Percentiles rank a stretch among this genome's conserved stretches.
These are phyloP conservation scores for Elaphurus davidianus DNA, from an alignment of 2,113 vertebrate genomes.

Conservation along the genomic window DNA sequence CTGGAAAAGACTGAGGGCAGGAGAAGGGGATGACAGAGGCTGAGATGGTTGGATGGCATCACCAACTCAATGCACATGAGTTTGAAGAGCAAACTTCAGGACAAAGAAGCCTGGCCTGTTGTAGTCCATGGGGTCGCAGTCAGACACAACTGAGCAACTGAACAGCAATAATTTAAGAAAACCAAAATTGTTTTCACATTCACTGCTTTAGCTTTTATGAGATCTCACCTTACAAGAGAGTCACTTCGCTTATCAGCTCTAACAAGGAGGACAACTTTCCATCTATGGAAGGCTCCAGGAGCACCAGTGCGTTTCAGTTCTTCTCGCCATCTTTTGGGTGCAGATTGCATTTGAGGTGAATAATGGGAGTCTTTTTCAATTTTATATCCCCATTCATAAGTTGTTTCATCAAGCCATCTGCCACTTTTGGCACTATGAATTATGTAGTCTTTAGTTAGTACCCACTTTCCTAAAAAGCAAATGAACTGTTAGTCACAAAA, in stretches of 20 bases:
- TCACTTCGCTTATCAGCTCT: constrained; percentile 80
- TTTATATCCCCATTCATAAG: constrained; percentile 91
- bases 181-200: background rate
- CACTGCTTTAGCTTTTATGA: constrained; percentile 54
- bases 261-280: constrained; percentile 90
- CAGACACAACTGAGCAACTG: background rate
- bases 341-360: constrained; percentile 87
- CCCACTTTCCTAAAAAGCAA: constrained; percentile 94
- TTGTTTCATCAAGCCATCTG: constrained; percentile 92
- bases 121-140: background rate
- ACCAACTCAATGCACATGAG: background rate
- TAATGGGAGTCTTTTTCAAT: constrained; percentile 84
- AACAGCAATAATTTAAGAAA: background rate
- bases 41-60: background rate
- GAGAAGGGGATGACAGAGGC: background rate
- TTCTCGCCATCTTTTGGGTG: constrained; percentile 88
- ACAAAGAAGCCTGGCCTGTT: background rate
- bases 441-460: constrained; percentile 93
- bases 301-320: constrained; percentile 80
- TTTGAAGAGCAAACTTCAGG: background rate
- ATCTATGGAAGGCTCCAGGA: constrained; percentile 93
- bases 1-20: background rate
- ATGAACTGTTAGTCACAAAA: constrained; percentile 78
- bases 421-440: constrained; percentile 91
- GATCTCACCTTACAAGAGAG: constrained; percentile 88